These are phyloP conservation scores for Melanerpes formicivorus DNA, from an alignment of 2,113 vertebrate genomes.

Conservation along the genomic window DNA sequence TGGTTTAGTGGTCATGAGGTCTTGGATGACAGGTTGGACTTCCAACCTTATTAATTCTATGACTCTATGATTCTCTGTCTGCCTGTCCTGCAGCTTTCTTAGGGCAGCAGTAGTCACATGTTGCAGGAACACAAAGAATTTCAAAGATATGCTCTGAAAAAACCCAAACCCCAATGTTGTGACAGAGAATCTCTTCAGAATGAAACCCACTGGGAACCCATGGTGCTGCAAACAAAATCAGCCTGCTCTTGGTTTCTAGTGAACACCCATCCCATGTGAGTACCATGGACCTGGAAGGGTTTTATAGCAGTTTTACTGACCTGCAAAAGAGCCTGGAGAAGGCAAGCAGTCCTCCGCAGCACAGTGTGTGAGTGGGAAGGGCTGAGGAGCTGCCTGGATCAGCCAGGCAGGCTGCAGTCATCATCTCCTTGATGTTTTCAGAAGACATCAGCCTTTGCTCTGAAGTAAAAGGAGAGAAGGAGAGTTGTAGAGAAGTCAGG, in stretches of 20 bases:
- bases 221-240: background rate
- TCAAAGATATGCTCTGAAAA: background rate
- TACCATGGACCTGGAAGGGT: background rate
- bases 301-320: background rate
- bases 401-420: background rate
- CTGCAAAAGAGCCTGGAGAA: background rate
- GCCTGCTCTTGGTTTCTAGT: background rate
- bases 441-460: background rate
- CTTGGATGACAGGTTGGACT: no score
- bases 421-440: background rate
- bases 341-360: background rate
- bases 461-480: background rate
- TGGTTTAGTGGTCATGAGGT: no score
- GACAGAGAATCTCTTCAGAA: background rate
- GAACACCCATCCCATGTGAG: background rate
- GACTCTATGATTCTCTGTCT: background rate
- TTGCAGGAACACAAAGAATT: background rate
- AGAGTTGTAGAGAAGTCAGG: background rate
- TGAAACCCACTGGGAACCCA: fast-evolving
- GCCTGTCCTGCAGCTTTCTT: background rate
- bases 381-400: background rate
- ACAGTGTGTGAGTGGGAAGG: background rate
- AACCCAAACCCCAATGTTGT: background rate
- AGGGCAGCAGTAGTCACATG: background rate
- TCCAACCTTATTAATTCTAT: no score